Conservation (phyloP, 2,888 invertebrate species). For the Biston betularia region DNA sequence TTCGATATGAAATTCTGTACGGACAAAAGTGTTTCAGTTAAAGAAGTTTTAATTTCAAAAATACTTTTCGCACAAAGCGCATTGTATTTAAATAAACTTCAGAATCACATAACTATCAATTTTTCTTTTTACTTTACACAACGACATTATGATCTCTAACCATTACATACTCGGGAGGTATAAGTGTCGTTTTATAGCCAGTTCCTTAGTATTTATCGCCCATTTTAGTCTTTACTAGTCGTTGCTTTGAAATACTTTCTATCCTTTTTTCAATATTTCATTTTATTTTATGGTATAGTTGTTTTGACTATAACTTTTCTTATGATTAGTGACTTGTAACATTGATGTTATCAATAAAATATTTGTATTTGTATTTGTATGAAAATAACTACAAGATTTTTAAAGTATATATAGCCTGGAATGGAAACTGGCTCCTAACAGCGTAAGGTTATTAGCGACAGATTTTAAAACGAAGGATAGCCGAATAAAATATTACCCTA, state of each 20-base stretch:
- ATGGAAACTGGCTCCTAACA: no score
- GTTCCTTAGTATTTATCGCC: conserved; percentile 4
- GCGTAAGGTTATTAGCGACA: no score
- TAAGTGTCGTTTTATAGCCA: conserved; percentile 4
- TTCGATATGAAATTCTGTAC: no score
- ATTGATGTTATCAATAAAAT: no score
- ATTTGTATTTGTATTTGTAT: no score
- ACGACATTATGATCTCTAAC: background rate
- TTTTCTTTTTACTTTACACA: conserved; percentile 1
- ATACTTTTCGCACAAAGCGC: background rate
- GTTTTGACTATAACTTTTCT: no score
- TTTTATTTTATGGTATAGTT: background rate
- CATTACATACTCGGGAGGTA: background rate
- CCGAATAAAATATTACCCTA: no score
- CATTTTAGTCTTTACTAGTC: background rate
- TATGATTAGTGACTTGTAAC: no score
- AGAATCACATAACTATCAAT: background rate
- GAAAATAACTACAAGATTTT: no score
- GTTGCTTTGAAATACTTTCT: background rate
- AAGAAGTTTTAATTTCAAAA: background rate
- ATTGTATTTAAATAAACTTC: background rate
- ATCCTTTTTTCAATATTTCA: background rate
- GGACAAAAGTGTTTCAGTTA: background rate
- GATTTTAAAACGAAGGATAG: no score
- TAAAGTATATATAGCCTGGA: no score